Evolutionary conservation across 2,888 invertebrate species (phyloP).

Genomic region (Dorcus parallelipipedus): DNA sequence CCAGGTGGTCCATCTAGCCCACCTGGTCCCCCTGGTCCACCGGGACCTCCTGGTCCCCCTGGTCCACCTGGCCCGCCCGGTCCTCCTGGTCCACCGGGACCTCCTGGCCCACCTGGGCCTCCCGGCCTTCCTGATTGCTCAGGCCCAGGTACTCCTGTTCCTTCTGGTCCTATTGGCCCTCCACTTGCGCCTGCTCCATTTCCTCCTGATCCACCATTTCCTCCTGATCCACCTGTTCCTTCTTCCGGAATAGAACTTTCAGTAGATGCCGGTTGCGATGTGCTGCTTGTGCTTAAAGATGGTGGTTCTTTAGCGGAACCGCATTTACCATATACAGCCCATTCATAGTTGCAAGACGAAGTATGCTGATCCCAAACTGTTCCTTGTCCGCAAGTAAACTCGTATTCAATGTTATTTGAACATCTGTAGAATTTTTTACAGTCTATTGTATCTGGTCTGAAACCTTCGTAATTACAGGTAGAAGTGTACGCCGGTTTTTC

Average conservation of each 20-base stretch:
- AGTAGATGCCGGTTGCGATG: conserved; percentile 21
- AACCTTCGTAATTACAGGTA: conserved; percentile 4
- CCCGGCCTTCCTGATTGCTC: neutral
- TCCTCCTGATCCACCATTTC: conserved; percentile 2
- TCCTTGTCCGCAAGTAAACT: conserved; percentile 11
- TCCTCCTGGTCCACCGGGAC: too few relatives aligned
- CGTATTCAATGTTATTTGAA: conserved; percentile 8
- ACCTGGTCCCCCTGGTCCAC: conserved; percentile 19
- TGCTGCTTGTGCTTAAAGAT: neutral
- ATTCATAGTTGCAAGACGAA: conserved; percentile 12
- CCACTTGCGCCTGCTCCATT: conserved; percentile 1
- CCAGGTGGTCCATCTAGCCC: conserved; percentile 65
- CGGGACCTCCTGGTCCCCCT: conserved; percentile 13
- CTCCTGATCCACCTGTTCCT: conserved; percentile 1
- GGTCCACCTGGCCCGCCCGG: conserved; percentile 6
- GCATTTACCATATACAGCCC: conserved; percentile 9
- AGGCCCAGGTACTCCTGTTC: conserved; percentile 9
- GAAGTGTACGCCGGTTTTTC: neutral
- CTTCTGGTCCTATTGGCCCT: neutral
- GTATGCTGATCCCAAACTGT: conserved; percentile 12
- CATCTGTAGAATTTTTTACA: conserved; percentile 13
- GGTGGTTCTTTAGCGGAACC: conserved; percentile 10
- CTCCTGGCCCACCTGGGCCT: conserved; percentile 4
- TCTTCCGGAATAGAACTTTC: conserved; percentile 8
- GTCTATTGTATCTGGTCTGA: conserved; percentile 3